Base-by-base conservation (phyloP, 2,888 invertebrate species). In the Drosophila phalerata region DNA sequence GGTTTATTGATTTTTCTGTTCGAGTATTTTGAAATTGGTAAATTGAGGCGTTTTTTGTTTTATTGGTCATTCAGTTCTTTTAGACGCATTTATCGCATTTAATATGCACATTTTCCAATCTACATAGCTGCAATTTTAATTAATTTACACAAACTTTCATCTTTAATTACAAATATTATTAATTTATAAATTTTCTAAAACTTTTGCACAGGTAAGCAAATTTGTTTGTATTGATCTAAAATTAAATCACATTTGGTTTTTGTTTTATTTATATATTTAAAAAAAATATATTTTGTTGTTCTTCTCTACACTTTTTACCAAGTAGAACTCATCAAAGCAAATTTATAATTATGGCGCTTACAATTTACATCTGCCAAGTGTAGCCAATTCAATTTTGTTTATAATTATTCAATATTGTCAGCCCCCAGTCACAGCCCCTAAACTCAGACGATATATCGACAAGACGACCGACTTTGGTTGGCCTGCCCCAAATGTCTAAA, bases 401-500 rank as follows among this genome's bases (percentile, higher is more conserved):
- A 80, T 85, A 82, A 80, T 82, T 85, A 69, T 73, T 83, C 71
- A 77, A 84, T 81, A 68, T 25, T 76, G 81, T 75, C 69, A 70
- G 70, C 37, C 22, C 64, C 51, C 77, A 65, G 56, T 48, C 60
- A 51, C 38, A 40, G 40, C 62, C 45, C 47, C 45, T 19, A 67
- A 47, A 64, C 51, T 40, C 15, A 43, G 51, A 48, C 69, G 64
- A 67, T 64, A 70, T 82, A 83, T 83, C 80, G 85, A 83, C 83
- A 80, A 76, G 78, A 66, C 83, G 78, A 45, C 25, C 68, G 65
- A 62, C 53, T 75, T 69, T 25, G 47, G 63, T 70, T 69, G 81
- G 85, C 77, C 85, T 85, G 85, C 81, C 85, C 88, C 85, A 86
- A 86, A 85, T 86, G 77, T 88, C 70, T 86, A 86, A 71, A 83